A percentile compares a stretch with the other conserved stretches of the same genome.
These are phyloP conservation scores for Myotis davidii DNA, from an alignment of 2,113 vertebrate species.

Conservation along the genomic window DNA sequence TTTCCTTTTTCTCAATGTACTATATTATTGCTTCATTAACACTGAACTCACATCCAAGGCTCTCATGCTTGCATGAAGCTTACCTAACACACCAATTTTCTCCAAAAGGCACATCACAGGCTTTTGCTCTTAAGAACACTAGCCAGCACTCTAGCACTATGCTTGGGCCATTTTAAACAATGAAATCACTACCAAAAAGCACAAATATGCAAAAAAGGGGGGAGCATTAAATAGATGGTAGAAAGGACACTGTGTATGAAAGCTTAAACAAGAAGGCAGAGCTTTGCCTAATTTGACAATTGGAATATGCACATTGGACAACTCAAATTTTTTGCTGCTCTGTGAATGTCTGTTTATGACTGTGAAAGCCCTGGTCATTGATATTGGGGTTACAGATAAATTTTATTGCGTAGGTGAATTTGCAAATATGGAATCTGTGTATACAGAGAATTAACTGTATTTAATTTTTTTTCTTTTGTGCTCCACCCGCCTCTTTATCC, in stretches of 20 bases:
- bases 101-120: not conserved
- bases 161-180: not conserved
- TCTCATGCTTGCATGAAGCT: not conserved
- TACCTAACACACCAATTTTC: not conserved
- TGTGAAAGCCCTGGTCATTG: not conserved
- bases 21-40: slow-evolving; percentile 1
- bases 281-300: not conserved
- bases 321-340: not conserved
- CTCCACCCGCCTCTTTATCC: not conserved
- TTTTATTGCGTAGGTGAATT: not conserved
- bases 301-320: not conserved
- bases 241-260: not conserved
- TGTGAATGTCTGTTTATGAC: not conserved
- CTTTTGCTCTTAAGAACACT: not conserved
- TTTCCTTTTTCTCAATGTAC: not conserved
- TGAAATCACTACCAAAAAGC: not conserved
- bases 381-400: not conserved
- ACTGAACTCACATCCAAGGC: not conserved
- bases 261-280: not conserved
- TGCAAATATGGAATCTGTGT: not conserved
- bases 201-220: not conserved
- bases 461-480: not conserved
- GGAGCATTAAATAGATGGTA: not conserved
- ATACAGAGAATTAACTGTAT: not conserved
- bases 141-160: not conserved